phyloP scores from a whole-genome alignment of 2,797 vertebrate species.

The Urocyon cinereoargenteus region DNA sequence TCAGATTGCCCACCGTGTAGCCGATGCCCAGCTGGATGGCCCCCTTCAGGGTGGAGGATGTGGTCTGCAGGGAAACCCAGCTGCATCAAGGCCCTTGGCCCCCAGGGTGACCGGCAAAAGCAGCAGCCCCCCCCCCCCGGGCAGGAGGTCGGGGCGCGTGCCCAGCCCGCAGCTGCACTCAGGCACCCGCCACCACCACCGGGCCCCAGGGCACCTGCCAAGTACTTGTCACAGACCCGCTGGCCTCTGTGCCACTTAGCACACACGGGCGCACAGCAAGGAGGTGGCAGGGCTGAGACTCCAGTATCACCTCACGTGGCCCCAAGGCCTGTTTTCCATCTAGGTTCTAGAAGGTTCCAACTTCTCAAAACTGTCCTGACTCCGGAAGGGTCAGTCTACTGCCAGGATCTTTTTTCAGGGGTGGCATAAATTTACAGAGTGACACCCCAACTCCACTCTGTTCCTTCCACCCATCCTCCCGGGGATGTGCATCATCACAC shows the following conservation, averaged over 20 bases:
- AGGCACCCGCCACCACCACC: accelerated
- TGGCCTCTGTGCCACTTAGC: neutral
- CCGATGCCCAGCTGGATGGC: slow-evolving; percentile 99
- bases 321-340: neutral
- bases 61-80: slow-evolving; percentile 90
- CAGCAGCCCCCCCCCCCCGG: neutral
- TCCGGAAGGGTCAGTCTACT: neutral
- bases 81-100: neutral
- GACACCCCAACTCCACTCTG: accelerated
- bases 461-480: neutral
- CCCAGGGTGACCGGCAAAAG: too few species aligned
- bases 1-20: slow-evolving; percentile 98
- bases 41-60: slow-evolving; percentile 97
- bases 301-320: accelerated
- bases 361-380: neutral
- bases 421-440: neutral
- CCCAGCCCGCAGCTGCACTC: neutral
- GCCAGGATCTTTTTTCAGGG: too few species aligned
- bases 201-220: neutral
- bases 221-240: neutral
- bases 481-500: accelerated
- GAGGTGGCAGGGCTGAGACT: neutral
- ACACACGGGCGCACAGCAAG: neutral
- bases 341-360: neutral
- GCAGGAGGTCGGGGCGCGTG: accelerated